Evolutionary conservation across 2,888 invertebrate species (phyloP).

Genomic region (Spodoptera picta): DNA sequence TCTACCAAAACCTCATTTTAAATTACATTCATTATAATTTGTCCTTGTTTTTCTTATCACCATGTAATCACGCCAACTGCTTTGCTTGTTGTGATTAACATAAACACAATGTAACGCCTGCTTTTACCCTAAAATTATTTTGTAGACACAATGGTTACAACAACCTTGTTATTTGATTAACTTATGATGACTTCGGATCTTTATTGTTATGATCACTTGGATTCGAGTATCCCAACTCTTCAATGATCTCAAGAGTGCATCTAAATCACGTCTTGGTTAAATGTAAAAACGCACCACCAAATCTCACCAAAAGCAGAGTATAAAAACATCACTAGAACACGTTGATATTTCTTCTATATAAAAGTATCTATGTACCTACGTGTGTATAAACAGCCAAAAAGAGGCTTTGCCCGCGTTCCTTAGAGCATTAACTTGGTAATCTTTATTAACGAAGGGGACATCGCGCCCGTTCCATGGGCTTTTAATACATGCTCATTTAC

Average conservation of each 20-base stretch:
- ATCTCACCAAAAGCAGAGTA: too few species aligned
- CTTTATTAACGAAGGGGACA: slow-evolving; percentile 67
- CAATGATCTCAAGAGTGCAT: too few species aligned
- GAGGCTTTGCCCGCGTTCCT: slow-evolving; percentile 44
- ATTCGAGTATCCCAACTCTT: too few species aligned
- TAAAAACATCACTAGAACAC: slow-evolving; percentile 11
- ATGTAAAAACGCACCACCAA: neutral
- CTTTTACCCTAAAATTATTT: too few species aligned
- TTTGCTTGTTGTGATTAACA: too few species aligned
- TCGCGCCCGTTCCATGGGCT: slow-evolving; percentile 40
- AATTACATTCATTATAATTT: neutral
- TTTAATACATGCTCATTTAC: slow-evolving; percentile 47
- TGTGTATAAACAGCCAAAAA: slow-evolving; percentile 46
- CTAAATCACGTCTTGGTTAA: neutral
- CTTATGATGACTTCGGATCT: too few species aligned
- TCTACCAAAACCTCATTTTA: neutral
- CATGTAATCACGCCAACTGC: too few species aligned
- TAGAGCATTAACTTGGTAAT: slow-evolving; percentile 64
- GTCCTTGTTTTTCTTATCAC: neutral
- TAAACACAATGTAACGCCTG: too few species aligned
- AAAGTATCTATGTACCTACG: slow-evolving; percentile 2
- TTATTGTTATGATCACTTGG: too few species aligned
- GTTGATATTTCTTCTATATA: slow-evolving; percentile 6
- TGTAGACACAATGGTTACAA: neutral
- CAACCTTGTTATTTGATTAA: too few species aligned